phyloP scores from a whole-genome alignment of 2,797 vertebrate species.

The Silurus aristotelis region DNA sequence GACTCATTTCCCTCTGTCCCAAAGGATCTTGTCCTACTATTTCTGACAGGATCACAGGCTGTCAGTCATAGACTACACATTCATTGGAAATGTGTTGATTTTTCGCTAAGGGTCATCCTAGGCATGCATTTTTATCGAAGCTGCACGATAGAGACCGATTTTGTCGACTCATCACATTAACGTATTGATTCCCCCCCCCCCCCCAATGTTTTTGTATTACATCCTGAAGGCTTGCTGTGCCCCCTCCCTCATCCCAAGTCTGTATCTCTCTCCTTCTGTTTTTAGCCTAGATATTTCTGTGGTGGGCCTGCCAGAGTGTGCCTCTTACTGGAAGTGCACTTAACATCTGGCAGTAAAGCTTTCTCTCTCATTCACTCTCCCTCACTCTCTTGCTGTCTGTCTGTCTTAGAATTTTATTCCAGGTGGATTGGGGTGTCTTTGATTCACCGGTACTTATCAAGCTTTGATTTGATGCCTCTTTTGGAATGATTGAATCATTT shows the following conservation, averaged over 20 bases:
- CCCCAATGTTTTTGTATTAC: conserved; percentile 32
- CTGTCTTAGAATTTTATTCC: not conserved
- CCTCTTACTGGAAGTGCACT: conserved; percentile 63
- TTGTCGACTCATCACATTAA: conserved; percentile 52
- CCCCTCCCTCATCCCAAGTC: conserved; percentile 18
- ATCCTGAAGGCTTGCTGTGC: conserved; percentile 44
- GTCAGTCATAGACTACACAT: not conserved
- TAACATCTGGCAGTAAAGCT: conserved; percentile 54
- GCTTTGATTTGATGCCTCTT: conserved; percentile 10
- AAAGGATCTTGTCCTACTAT: not conserved
- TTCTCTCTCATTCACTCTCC: not conserved
- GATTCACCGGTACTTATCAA: conserved; percentile 21
- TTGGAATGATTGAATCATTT: not conserved
- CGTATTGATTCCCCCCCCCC: conserved; percentile 39
- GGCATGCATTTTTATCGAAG: not conserved
- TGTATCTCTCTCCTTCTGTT: conserved; percentile 15
- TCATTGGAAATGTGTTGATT: not conserved
- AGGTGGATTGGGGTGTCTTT: conserved; percentile 8
- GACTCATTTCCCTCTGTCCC: not conserved
- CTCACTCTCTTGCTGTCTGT: not conserved
- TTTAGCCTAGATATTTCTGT: conserved; percentile 53
- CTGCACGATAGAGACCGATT: not conserved
- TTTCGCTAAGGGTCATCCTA: not conserved
- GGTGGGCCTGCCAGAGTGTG: conserved; percentile 56
- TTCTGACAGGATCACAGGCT: not conserved